These are phyloP conservation scores for Apodemia duryi DNA, from an alignment of 2,888 invertebrate species.

Conservation along the genomic window DNA sequence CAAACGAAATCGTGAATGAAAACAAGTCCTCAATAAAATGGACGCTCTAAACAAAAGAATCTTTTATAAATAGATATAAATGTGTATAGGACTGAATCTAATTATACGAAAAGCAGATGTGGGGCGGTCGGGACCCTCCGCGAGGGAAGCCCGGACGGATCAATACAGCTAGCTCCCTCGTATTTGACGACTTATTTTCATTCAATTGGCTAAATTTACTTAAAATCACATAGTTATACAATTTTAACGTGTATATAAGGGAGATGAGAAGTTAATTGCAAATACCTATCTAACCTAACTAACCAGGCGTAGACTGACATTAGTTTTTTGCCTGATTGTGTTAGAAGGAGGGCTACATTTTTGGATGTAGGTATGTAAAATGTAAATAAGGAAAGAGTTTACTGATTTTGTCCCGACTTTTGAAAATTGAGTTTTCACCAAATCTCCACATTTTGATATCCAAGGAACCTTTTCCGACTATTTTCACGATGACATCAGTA, in stretches of 20 bases:
- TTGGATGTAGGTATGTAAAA: no score
- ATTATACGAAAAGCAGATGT: slow-evolving; percentile 32
- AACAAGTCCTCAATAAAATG: slow-evolving; percentile 9
- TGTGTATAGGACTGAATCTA: slow-evolving; percentile 25
- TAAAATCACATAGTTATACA: slow-evolving; percentile 11
- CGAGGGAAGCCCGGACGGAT: slow-evolving; percentile 51
- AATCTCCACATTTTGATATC: no score
- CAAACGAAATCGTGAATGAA: background rate
- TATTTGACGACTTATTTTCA: slow-evolving; percentile 22
- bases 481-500: no score
- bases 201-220: slow-evolving; percentile 19
- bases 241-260: background rate
- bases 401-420: no score
- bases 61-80: slow-evolving; percentile 42
- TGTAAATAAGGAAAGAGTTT: no score
- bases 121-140: slow-evolving; percentile 29
- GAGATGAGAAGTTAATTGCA: no score
- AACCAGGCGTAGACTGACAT: no score
- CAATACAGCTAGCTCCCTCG: slow-evolving; percentile 57
- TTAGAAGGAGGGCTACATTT: no score
- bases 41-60: slow-evolving; percentile 20
- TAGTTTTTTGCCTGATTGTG: no score
- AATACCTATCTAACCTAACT: no score
- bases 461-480: no score
- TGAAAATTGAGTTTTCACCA: no score